phyloP scores from a whole-genome alignment of 35 echinoderm and acorn worm genomes.

The Apostichopus parvimensis region DNA sequence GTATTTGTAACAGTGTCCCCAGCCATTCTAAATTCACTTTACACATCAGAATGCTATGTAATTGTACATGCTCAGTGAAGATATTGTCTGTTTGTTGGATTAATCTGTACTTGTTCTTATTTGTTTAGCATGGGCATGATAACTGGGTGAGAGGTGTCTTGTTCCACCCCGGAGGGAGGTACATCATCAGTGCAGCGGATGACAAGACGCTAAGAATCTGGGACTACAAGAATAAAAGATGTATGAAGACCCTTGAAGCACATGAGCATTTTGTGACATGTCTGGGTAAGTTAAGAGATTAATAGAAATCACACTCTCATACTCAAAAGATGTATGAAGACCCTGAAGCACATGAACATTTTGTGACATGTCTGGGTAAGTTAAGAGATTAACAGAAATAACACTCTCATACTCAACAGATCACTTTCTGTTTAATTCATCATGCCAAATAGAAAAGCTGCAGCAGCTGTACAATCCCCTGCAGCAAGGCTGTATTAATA shows the following conservation, averaged over 20 bases:
- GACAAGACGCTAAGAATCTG: constrained; percentile 94
- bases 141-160: constrained; percentile 97
- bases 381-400: background rate
- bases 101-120: too few species aligned
- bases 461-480: too few species aligned
- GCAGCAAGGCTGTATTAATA: too few species aligned
- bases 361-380: constrained; percentile 94
- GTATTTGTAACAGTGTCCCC: too few species aligned
- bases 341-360: constrained; percentile 78
- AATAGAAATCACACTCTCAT: too few species aligned
- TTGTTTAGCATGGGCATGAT: constrained; percentile 79
- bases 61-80: too few species aligned
- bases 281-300: constrained; percentile 72
- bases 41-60: too few species aligned
- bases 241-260: constrained; percentile 80
- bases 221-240: constrained; percentile 99
- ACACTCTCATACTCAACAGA: too few species aligned
- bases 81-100: too few species aligned
- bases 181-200: constrained; percentile 92
- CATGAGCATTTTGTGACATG: constrained; percentile 96
- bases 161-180: constrained; percentile 96
- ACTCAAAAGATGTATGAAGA: constrained; percentile 55
- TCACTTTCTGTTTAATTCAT: too few species aligned
- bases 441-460: too few species aligned
- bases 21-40: too few species aligned